Evolutionary conservation across 1,140 invertebrate genomes (phyloP), one percentile per base, ranked within the genome.

Genomic region (Drosophila rufa): DNA sequence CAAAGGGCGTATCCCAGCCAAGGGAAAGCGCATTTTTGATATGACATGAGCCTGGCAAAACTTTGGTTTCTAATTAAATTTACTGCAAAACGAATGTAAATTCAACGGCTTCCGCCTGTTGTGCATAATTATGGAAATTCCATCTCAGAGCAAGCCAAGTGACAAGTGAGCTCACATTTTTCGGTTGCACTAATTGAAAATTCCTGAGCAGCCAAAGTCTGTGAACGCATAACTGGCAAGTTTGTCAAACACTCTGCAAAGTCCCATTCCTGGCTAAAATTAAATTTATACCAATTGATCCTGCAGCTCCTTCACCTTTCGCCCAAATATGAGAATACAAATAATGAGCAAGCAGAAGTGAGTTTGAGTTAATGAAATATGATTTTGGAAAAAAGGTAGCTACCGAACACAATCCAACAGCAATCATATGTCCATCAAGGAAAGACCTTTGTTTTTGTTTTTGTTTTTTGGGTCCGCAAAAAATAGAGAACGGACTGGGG

Each of bases 101-200:
- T 81, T 82, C 83, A 66, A 69, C 68, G 46, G 51, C 48, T 42
- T 19, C 80, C 67, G 84, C 64, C 67, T 75, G 80, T 67, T 81
- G 55, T 73, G 82, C 76, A 86, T 87, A 87, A 87, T 87, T 86
- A 76, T 86, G 70, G 66, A 82, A 84, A 86, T 85, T 85, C 73
- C 60, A 47, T 11, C 19, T 61, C n/a, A 14, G 40, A 14, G 22
- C 14, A n/a, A 22, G 17, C 12, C 27, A 33, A 30, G 30, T 22
- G 22, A 61, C 38, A 55, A 65, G 48, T 47, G 51, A 77, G 79
- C 80, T 71, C 60, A 82, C 82, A 84, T 77, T 68, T 77, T 81
- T 69, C 56, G 55, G 56, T 64, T 75, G 60, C 74, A 87, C 83
- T 89, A 83, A 86, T 86, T 86, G 84, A 80, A 86, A 86, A 86